A percentile compares a stretch with the other conserved stretches of the same genome.
Evolutionary conservation across 2,888 invertebrate species (phyloP).

Genomic region (Epirrhoe tristata): DNA sequence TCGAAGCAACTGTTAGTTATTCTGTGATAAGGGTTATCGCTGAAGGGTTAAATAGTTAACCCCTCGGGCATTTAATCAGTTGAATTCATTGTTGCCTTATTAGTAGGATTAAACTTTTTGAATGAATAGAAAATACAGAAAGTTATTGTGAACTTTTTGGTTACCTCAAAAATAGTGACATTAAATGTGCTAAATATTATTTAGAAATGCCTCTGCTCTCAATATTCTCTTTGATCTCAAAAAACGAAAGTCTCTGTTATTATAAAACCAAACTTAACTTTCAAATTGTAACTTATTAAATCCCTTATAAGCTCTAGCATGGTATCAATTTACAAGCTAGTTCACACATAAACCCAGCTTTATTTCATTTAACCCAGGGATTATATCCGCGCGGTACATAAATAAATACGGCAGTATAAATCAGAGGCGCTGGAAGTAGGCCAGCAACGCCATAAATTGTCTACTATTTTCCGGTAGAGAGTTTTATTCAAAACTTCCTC

Average conservation of each 20-base stretch:
- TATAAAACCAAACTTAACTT: background rate
- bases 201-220: too few relatives aligned
- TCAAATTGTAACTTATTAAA: background rate
- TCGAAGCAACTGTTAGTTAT: constrained; percentile 21
- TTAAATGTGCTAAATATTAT: too few relatives aligned
- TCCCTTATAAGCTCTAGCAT: background rate
- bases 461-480: constrained; percentile 57
- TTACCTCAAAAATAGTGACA: background rate
- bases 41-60: constrained; percentile 52
- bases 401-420: constrained; percentile 30
- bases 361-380: constrained; percentile 9
- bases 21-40: constrained; percentile 38
- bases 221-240: too few relatives aligned
- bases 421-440: constrained; percentile 50
- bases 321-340: background rate
- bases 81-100: constrained; percentile 48
- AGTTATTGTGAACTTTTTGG: background rate
- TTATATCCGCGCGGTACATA: constrained; percentile 19
- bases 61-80: constrained; percentile 46
- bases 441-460: constrained; percentile 55
- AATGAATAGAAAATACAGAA: constrained; percentile 10
- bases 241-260: too few relatives aligned
- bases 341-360: background rate
- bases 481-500: constrained; percentile 69
- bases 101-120: constrained; percentile 20